Evolutionary conservation across 2,797 vertebrate genomes (phyloP), one percentile per base, ranked within the genome.

Genomic region (Ataeniobius toweri): DNA sequence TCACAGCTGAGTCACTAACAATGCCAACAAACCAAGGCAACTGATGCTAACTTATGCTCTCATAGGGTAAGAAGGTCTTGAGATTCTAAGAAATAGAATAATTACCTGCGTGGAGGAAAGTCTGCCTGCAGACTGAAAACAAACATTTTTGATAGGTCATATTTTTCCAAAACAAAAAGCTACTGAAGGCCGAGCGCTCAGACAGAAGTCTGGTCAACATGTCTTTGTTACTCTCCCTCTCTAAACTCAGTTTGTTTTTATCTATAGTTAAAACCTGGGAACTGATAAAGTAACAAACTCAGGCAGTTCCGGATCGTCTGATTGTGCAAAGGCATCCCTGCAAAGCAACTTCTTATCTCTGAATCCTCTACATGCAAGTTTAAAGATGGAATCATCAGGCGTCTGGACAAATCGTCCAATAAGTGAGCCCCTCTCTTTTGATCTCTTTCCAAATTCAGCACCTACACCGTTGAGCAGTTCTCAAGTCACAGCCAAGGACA

Each of bases 401-500:
- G 5, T 82, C 71, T 63, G 78, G 50, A 84, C 80, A 84, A 71
- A 50, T 56, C 75, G 74, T 90, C 74, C 79, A 79, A 88, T 84
- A 81, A 78, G 71, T 50, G 68, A 78, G 51, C 26, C 67, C 61
- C 68, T 53, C 48, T 56, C 68, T 67, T 69, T 46, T 6, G 3
- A 13, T 3, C 36, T 39, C 22, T 55, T 9, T 44, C 81, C 77
- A 84, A 88, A 81, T 59, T 44, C 44, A 70, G 71, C 85, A 87
- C 55, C 80, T 79, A 83, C 80, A 90, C 74, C 71, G 81, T 85
- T 28, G 7, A 84, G 85, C 48, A 80, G 85, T 93, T 92, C 85
- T 91, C 61, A 31, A 80, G 81, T 85, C 85, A 85, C 84, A 85
- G 86, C 87, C 86, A 80, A 87, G 86, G 88, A 92, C 91, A 91